These are phyloP conservation scores for Pangasius krempfi DNA, from an alignment of 2,797 vertebrate genomes.

Conservation along the genomic window DNA sequence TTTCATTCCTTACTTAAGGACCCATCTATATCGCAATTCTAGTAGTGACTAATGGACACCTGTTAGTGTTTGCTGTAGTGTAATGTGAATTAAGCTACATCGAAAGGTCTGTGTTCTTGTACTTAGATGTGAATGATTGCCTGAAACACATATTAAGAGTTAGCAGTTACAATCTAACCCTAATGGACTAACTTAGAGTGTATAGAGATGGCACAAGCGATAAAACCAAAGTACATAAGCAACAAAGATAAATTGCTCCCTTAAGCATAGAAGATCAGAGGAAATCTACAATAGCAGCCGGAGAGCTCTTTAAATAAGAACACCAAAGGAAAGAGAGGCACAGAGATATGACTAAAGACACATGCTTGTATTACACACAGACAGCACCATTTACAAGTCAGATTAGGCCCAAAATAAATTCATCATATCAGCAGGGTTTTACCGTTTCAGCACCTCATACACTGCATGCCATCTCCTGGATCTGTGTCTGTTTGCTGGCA, in stretches of 20 bases:
- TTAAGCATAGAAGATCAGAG: neutral
- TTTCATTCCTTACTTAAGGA: neutral
- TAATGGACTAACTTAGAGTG: neutral
- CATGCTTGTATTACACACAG: conserved; percentile 44
- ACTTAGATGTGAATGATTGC: neutral
- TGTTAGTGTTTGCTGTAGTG: neutral
- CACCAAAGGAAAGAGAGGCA: neutral
- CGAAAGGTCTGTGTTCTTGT: neutral
- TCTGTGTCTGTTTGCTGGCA: conserved; percentile 20
- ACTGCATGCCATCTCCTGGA: conserved; percentile 12
- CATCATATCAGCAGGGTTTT: conserved; percentile 48
- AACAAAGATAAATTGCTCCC: neutral
- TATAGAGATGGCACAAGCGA: neutral
- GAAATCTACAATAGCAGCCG: neutral
- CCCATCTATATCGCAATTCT: neutral
- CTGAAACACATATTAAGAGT: neutral
- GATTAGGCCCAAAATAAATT: conserved; percentile 51
- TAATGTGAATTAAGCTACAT: neutral
- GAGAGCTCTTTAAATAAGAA: neutral
- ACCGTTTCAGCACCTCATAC: conserved; percentile 44
- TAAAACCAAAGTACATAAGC: neutral
- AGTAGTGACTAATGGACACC: neutral
- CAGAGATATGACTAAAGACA: neutral
- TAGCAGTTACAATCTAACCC: no score
- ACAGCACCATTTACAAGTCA: conserved; percentile 44